Base-by-base conservation (phyloP, 2,113 vertebrate species). In the Dicaeum eximium region DNA sequence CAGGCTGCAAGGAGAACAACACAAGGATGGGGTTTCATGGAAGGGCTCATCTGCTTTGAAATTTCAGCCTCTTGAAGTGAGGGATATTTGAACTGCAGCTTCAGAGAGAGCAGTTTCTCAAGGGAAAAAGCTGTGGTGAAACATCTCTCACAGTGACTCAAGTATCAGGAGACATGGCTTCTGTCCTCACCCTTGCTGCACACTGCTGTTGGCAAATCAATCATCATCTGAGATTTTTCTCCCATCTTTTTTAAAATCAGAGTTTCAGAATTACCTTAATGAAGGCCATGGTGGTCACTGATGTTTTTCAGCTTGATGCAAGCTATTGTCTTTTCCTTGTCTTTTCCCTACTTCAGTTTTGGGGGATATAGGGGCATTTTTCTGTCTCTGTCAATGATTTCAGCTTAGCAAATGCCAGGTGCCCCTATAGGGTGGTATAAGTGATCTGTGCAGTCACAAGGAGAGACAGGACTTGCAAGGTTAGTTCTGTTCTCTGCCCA, bases 371-470 rank as follows among this genome's bases (percentile, higher is more conserved):
- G 21, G 48, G 8, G 8, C 4, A 2, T 11, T 66, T 73, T 78
- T 33, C 58, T 1, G 1, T n/a, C 35, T 65, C 44, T 48, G 24
- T 19, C 40, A 77, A 10, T n/a, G 18, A 47, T 73, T 93, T 86
- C 47, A 58, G 60, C n/a, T 80, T 69, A 31, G 30, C 6, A 8
- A 37, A 42, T 3, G 5, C 45, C 21, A 80, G 30, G 30, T 77
- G 6, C 17, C 40, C 80, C 61, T 19, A 0, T 1, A 30, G 50
- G 6, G 11, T 67, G 0, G 0, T 51, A 20, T 4, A 24, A 44
- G 15, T 25, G 22, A 21, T 56, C 17, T 23, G 40, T 67, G 22
- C 1, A 5, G 54, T 57, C 75, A 31, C 30, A 71, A 78, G 22
- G 54, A 84, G 54, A 71, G 27, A 54, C 35, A 20, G 27, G 5